phyloP scores from a whole-genome alignment of 2,113 vertebrate genomes.

The Clarias macrocephalus region DNA sequence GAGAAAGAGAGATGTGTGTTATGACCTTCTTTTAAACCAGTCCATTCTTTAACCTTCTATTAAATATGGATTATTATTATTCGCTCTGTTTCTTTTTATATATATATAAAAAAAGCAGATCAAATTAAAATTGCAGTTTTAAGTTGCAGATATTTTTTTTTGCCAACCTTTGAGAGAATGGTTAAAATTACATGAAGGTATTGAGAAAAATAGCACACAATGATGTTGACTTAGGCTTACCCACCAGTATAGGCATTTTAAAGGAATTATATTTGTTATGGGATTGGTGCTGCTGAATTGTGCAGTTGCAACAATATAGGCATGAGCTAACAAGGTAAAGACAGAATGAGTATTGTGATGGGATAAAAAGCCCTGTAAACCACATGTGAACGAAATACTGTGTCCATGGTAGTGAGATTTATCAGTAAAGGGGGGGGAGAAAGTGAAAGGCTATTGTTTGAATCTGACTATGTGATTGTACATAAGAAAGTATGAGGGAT shows the following conservation, averaged over 20 bases:
- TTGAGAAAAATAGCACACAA: background rate
- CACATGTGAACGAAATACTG: background rate
- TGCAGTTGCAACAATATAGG: background rate
- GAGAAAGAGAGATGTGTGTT: background rate
- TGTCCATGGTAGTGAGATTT: background rate
- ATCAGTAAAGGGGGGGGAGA: background rate
- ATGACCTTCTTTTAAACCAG: background rate
- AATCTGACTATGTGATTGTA: background rate
- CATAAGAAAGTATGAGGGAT: background rate
- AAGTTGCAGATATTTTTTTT: background rate
- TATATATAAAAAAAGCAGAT: too few relatives aligned
- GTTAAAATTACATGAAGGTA: background rate
- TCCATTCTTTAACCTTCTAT: constrained; percentile 8
- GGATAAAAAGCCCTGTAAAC: background rate
- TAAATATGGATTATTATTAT: constrained; percentile 29
- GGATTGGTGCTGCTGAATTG: background rate
- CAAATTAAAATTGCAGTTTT: background rate
- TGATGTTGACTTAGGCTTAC: background rate
- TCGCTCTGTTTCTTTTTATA: too few relatives aligned
- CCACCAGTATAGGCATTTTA: background rate
- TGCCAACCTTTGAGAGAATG: background rate
- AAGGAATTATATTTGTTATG: background rate
- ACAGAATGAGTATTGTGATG: background rate
- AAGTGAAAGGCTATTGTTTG: background rate
- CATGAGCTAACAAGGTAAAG: background rate